phyloP scores from a whole-genome alignment of 2,888 invertebrate genomes.

The Stenoptilia bipunctidactyla region DNA sequence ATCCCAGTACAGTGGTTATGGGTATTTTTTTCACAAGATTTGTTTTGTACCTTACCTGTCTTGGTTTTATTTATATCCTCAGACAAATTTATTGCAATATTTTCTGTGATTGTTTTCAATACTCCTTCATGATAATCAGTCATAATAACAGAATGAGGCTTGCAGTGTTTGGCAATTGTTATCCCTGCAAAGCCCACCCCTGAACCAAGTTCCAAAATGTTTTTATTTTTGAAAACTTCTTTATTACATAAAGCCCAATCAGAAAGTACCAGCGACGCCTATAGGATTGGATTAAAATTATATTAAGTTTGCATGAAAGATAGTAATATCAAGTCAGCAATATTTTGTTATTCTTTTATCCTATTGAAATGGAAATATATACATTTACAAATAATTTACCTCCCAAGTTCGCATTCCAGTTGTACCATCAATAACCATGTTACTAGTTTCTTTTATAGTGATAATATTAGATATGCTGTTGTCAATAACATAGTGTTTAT shows the following conservation, averaged over 20 bases:
- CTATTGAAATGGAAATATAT: too few relatives aligned
- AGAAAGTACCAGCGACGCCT: slow-evolving; percentile 79
- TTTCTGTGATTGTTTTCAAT: slow-evolving; percentile 72
- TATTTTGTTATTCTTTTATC: too few relatives aligned
- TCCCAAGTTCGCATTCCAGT: slow-evolving; percentile 87
- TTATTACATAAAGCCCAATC: slow-evolving; percentile 77
- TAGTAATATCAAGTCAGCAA: too few relatives aligned
- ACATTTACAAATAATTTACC: slow-evolving; percentile 64
- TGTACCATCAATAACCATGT: slow-evolving; percentile 81
- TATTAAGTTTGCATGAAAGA: slow-evolving; percentile 6
- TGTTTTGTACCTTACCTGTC: too few relatives aligned
- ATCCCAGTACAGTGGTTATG: too few relatives aligned
- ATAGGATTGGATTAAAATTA: slow-evolving; percentile 27
- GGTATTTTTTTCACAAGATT: too few relatives aligned
- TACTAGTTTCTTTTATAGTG: slow-evolving; percentile 77
- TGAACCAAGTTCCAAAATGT: slow-evolving; percentile 80
- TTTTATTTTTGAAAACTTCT: slow-evolving; percentile 61
- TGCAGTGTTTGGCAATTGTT: slow-evolving; percentile 66
- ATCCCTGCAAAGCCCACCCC: slow-evolving; percentile 83
- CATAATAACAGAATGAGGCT: slow-evolving; percentile 67
- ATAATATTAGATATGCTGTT: slow-evolving; percentile 44
- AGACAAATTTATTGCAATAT: slow-evolving; percentile 73
- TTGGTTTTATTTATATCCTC: not conserved
- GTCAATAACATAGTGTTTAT: slow-evolving; percentile 74
- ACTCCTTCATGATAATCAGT: slow-evolving; percentile 80